Evolutionary conservation across 1,140 invertebrate genomes (phyloP).

Genomic region (Streblospio benedicti): DNA sequence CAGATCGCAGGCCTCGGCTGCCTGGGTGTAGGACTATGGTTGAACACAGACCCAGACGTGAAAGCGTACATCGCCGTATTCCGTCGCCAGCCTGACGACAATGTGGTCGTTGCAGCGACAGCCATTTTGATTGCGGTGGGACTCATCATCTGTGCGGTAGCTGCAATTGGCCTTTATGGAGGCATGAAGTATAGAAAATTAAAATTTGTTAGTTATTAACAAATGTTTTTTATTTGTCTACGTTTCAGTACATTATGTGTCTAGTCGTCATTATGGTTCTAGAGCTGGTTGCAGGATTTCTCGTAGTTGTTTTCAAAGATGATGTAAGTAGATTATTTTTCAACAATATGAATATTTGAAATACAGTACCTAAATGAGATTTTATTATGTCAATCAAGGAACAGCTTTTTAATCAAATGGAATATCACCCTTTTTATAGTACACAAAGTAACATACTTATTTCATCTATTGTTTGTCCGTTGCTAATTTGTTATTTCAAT

Average conservation of each 20-base stretch:
- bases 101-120: constrained; percentile 6
- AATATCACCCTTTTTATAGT: too few relatives aligned
- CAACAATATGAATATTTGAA: neutral
- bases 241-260: constrained; percentile 2
- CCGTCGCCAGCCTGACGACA: constrained; percentile 1
- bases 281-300: constrained; percentile 11
- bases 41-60: constrained; percentile 11
- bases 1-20: constrained; percentile 12
- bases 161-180: neutral
- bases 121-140: constrained; percentile 8
- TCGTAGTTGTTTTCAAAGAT: constrained; percentile 13
- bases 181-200: too few relatives aligned
- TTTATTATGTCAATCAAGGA: too few relatives aligned
- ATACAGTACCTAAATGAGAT: neutral
- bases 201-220: too few relatives aligned
- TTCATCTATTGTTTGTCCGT: too few relatives aligned
- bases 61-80: constrained; percentile 14
- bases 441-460: too few relatives aligned
- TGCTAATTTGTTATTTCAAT: too few relatives aligned
- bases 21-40: constrained; percentile 15
- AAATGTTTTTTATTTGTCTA: too few relatives aligned
- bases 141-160: constrained; percentile 2
- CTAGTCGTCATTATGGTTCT: constrained; percentile 9
- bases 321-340: constrained; percentile 12
- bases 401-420: too few relatives aligned